Base-by-base conservation (phyloP, 2,113 vertebrate genomes). In the Lampris incognitus region DNA sequence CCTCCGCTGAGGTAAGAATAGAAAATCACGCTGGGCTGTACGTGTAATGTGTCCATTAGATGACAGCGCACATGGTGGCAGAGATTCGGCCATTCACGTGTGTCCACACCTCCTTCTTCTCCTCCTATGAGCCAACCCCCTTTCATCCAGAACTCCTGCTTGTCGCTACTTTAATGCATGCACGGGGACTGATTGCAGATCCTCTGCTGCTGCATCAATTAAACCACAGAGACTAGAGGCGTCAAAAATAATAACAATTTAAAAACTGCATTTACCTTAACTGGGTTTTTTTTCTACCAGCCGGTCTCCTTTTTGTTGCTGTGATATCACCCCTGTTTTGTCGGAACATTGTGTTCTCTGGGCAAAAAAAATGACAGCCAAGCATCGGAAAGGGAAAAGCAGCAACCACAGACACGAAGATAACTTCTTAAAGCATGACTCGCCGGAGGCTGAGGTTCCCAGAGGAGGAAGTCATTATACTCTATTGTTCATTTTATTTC, bases 361-460 rank as follows among this genome's bases (percentile, higher is more conserved):
- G 38, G 9, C 6, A 13, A 4, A 87, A 4, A 87, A 71, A n/a
- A 94, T 94, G 93, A 94, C 93, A 59, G 93, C 93, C 79, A 93
- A 91, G 74, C 93, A 94, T 66, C 90, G 94, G 2, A 94, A 83
- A 82, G 92, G 90, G 39, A 94, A 92, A 69, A 70, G 64, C 79
- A 70, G 64, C 79, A 92, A 87, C 82, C 82, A 90, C 57, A 92
- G 89, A 54, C 66, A 87, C 4, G 93, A 94, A 54, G 93, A 94
- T 0, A 90, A 92, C 90, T 89, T 85, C 38, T 74, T 87, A 52
- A 91, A 87, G 69, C 89, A 83, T 36, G 92, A 92, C 6, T 44
- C 72, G 0, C 2, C 24, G 44, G 87, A 91, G 52, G 42, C 89
- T 7, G 89, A 91, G 70, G 84, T 72, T 6, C 88, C 88, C 40